Base-by-base conservation (phyloP, 2,888 invertebrate species). In the Eretmocerus hayati region DNA sequence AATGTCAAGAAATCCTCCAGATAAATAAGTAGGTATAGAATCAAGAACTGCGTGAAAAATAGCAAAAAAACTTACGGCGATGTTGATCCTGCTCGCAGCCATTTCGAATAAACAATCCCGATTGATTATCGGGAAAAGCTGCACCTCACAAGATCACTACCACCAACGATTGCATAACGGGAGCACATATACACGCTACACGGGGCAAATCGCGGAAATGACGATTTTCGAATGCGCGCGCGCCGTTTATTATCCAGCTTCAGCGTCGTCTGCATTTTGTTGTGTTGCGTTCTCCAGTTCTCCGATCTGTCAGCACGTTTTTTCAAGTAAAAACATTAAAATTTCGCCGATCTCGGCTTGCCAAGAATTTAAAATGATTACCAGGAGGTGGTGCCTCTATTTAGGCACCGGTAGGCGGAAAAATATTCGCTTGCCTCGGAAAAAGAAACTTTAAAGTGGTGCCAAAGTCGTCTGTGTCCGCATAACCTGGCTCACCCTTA, bases 51-150 rank as follows among this genome's bases (percentile, higher is more conserved):
- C n/a, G n/a, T n/a, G n/a, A n/a, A n/a, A n/a, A n/a, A n/a, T n/a
- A n/a, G n/a, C n/a, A n/a, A n/a, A n/a, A 15, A 42, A 50, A 58
- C 63, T 64, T 54, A 64, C 64, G 42, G 62, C 46, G 31, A 62
- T 51, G 47, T 51, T 60, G 22, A 63, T 55, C 51, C 54, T 57
- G 53, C 57, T 60, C 21, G 62, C 50, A 54, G 65, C 61, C 65
- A 65, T 65, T 54, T 59, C 46, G 46, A 49, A 26, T 26, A 26
- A 26, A 9, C 26, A 26, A 26, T 16, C 42, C 21, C 37, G 20
- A n/a, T 41, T 38, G 36, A 40, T 3, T 41, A 32, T 20, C 37
- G 43, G 38, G 32, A 23, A 32, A 38, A 42, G 32, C 42, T 31
- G 26, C 50, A 50, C 33, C 48, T 20, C 49, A 39, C 39, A 48